Base-by-base conservation (phyloP, 2,113 vertebrate genomes). In the Lamprotornis superbus region DNA sequence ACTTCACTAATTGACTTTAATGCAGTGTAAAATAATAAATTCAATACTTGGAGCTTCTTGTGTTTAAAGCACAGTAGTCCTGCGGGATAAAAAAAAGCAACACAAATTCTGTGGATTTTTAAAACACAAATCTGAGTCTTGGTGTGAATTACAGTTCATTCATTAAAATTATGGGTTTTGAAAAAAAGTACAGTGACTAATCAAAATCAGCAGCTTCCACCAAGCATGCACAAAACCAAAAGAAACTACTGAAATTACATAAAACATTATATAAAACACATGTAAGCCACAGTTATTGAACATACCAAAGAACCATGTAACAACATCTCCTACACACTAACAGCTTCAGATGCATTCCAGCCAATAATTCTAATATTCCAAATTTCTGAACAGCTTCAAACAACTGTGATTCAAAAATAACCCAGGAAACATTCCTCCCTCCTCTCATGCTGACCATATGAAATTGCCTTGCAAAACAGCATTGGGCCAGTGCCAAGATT, bases 121-220 rank as follows among this genome's bases (percentile, higher is more conserved):
- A 35, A 56, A 83, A 35, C 8, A 67, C 27, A 42, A 52, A 60
- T 57, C n/a, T 53, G 64, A 59, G 44, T 50, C 92, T 61, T 53
- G 28, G 44, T 63, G 25, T 46, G 31, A 84, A 83, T 76, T 83
- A 71, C 25, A 83, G 68, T 28, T 78, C 40, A n/a, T 19, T 68
- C 2, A 2, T 82, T 74, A 87, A 77, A 50, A 25, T 65, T 40
- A 53, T 1, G 61, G 9, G 50, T 57, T 84, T 13, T 46, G 52
- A 83, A 75, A 83, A 24, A 46, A 83, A 87, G n/a, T 18, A 57
- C 50, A 44, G 42, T 11, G 24, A 78, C 46, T 91, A 70, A 89
- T 49, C 37, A 84, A 86, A 94, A 93, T 77, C 84, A 89, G 55
- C n/a, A 91, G 59, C 46, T 87, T 87, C 60, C 23, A 86, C 16